Evolutionary conservation across 2,113 vertebrate species (phyloP), one percentile per base, ranked within the genome.

Genomic region (Phaetusa simplex): DNA sequence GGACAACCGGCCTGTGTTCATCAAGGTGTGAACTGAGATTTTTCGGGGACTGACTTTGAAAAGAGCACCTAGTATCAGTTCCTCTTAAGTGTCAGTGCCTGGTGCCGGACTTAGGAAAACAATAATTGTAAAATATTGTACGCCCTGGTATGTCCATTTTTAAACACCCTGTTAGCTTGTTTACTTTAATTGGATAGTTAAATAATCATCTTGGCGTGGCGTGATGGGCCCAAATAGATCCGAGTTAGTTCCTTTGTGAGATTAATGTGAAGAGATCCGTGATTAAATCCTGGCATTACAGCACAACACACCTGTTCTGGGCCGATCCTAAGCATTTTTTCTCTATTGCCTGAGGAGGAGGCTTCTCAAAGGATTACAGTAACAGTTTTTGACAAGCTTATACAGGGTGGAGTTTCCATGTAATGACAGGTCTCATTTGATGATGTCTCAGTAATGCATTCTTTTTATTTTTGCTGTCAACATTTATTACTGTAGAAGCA

Each of bases 311-410:
- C 98, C 98, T 98, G 98, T 97, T 98, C 74, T 96, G 97, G 96
- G 96, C 97, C 7, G 3, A 67, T 87, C 81, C 90, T 92, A 70
- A 86, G 67, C 93, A 96, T 98, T 98, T 97, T 97, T 97, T 83
- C 88, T 96, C 86, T 88, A 55, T 98, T 96, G 98, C 98, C 98
- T 52, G 96, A 98, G 98, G 98, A 97, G 90, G 82, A 97, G 94
- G 94, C 97, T 97, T 98, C 98, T 98, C 97, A 96, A 96, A 98
- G 98, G 98, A 98, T 99, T 98, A 98, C 98, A 98, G 98, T 99
- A 98, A 99, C 98, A 98, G 97, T 98, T 98, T 98, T 97, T 99
- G 98, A 99, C 98, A 98, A 98, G 98, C 97, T 98, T 98, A 97
- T 95, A 95, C 95, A 97, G 97, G 98, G 98, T 95, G 98, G 97